Evolutionary conservation across 2,888 invertebrate genomes (phyloP).

Genomic region (Gasteruption jaculator): DNA sequence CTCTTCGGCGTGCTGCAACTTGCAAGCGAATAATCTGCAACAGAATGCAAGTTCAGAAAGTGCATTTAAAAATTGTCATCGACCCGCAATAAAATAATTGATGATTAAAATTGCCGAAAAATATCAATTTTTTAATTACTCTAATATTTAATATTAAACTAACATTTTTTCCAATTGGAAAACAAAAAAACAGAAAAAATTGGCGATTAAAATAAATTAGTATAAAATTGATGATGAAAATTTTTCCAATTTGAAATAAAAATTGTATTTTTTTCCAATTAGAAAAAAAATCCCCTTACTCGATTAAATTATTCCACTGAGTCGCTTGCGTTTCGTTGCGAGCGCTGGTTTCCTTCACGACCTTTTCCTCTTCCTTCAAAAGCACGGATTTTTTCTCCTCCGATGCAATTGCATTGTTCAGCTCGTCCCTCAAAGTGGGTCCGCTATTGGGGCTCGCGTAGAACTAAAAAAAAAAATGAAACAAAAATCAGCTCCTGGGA

Average conservation of each 20-base stretch:
- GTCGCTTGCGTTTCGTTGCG: conserved; percentile 35
- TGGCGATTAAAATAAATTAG: neutral
- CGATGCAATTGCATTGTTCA: conserved; percentile 55
- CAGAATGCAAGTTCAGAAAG: conserved; percentile 32
- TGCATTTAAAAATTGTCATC: conserved; percentile 1
- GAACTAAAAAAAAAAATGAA: conserved; percentile 17
- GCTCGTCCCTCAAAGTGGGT: conserved; percentile 49
- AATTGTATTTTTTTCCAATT: neutral
- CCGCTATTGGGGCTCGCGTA: conserved; percentile 26
- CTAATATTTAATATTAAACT: neutral
- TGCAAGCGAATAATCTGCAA: conserved; percentile 56
- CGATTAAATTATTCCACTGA: conserved; percentile 38
- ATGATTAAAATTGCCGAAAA: neutral
- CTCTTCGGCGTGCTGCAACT: conserved; percentile 56
- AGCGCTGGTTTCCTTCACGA: conserved; percentile 51
- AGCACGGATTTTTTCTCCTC: conserved; percentile 60
- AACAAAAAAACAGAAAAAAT: neutral
- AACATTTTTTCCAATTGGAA: neutral
- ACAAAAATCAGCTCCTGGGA: neutral
- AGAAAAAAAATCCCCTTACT: conserved; percentile 34
- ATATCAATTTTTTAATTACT: neutral
- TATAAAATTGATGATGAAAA: neutral
- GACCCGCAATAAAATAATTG: neutral
- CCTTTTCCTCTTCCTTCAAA: conserved; percentile 57
- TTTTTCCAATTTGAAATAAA: too few species aligned